Percentiles rank a stretch among this genome's conserved stretches.
Evolutionary conservation across 2,888 invertebrate genomes (phyloP).

Genomic region (Temnothorax unifasciatus): DNA sequence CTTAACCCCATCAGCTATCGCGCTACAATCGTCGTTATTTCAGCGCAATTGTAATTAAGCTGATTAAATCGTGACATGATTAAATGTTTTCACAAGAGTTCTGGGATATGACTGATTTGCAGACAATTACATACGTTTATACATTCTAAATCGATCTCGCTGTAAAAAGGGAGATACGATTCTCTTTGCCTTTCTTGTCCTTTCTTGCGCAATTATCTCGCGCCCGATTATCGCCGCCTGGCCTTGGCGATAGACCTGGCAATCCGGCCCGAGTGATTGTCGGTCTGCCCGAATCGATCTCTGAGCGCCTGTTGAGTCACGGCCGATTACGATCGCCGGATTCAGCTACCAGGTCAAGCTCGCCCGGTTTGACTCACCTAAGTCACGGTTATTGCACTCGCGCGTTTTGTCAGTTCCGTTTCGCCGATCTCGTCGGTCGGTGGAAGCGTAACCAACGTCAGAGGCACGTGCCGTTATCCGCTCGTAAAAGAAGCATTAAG

Average conservation of each 20-base stretch:
- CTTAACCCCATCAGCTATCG: conserved; percentile 44
- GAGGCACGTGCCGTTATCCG: conserved; percentile 6
- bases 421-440: conserved; percentile 31
- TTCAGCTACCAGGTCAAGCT: conserved; percentile 53
- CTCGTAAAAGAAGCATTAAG: background rate
- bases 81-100: background rate
- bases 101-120: background rate
- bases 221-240: background rate
- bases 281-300: background rate
- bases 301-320: background rate
- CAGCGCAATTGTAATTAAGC: conserved; percentile 17
- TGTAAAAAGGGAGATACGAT: background rate
- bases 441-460: conserved; percentile 46
- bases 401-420: conserved; percentile 55
- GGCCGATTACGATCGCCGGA: conserved; percentile 23
- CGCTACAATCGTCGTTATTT: conserved; percentile 10
- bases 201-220: background rate
- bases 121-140: background rate
- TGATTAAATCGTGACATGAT: conserved; percentile 3
- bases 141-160: background rate
- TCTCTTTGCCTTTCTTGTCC: background rate
- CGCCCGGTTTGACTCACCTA: conserved; percentile 52
- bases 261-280: conserved; percentile 5
- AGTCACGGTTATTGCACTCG: conserved; percentile 60
- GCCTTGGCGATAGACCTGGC: conserved; percentile 26